Percentiles rank a stretch among this genome's conserved stretches.
Evolutionary conservation across 2,888 invertebrate genomes (phyloP).

Genomic region (Pelosia muscerda): DNA sequence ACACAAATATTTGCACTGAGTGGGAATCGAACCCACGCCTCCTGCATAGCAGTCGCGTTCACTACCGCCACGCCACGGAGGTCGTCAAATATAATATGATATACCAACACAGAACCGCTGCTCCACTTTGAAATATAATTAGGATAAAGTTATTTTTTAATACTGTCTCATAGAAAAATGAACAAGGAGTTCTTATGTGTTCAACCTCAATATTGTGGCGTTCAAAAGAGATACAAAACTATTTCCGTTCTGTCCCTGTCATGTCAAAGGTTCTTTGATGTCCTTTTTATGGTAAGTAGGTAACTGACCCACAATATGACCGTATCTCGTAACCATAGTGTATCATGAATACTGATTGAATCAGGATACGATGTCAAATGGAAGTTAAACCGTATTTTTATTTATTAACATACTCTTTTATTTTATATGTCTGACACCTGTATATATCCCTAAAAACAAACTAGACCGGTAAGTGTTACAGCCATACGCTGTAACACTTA

Average conservation of each 20-base stretch:
- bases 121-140: not conserved
- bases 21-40: too few relatives aligned
- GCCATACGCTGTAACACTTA: too few relatives aligned
- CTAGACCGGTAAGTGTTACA: too few relatives aligned
- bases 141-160: not conserved
- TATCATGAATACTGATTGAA: not conserved
- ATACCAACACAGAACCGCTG: too few relatives aligned
- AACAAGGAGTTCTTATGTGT: not conserved
- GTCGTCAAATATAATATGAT: too few relatives aligned
- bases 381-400: not conserved
- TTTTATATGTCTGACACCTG: too few relatives aligned
- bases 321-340: not conserved
- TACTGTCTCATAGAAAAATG: not conserved
- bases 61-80: too few relatives aligned
- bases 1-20: too few relatives aligned
- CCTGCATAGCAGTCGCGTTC: too few relatives aligned
- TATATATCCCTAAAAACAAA: not conserved
- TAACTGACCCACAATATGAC: conserved; percentile 9
- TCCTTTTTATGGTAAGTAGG: not conserved
- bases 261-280: conserved; percentile 1
- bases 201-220: not conserved
- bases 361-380: not conserved
- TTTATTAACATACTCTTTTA: not conserved
- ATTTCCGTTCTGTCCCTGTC: conserved; percentile 4
- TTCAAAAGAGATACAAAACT: conserved; percentile 3